Evolutionary conservation across 2,113 vertebrate species (phyloP), one percentile per base, ranked within the genome.

Genomic region (Caranx ignobilis): DNA sequence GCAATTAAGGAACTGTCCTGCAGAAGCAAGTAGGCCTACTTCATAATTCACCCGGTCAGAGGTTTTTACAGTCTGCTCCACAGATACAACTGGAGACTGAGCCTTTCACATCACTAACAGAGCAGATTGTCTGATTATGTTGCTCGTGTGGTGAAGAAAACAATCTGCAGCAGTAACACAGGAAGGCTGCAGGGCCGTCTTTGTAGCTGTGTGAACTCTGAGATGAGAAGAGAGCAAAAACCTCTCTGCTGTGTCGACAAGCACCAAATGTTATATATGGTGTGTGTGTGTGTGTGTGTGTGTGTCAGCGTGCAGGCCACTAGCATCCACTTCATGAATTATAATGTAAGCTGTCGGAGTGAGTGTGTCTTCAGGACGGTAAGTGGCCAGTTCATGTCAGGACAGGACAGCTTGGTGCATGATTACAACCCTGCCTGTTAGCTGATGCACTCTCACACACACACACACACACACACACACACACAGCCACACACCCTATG

Each of bases 301-400:
- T 82, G 75, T 75, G 55, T 57, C 68, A 62, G 59, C 67, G 72
- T 71, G 77, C 34, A 65, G 72, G 75, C 74, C 61, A 70, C 73
- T 45, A 71, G 70, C 68, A 48, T 82, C 52, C 61, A 56, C 37
- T 77, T 92, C 90, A 92, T 93, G 80, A 93, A 93, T 92, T 91
- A 91, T 93, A 92, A 91, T 81, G 85, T 72, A 70, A 75, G 83
- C 82, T 88, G 92, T 90, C 90, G 89, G 70, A 81, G 45, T 31
- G 79, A 75, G 82, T 41, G 19, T 84, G 87, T 85, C 83, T 87
- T 76, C 45, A 68, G 81, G 80, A 82, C 70, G 56, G 71, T 75
- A 89, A 82, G 90, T 75, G 87, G 79, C 77, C 82, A 68, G 88
- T 89, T 91, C 82, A 82, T 79, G 83, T 87, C 77, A 74, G 88